phyloP scores from a whole-genome alignment of 2,797 vertebrate species.

The Coccyzus lansbergi region DNA sequence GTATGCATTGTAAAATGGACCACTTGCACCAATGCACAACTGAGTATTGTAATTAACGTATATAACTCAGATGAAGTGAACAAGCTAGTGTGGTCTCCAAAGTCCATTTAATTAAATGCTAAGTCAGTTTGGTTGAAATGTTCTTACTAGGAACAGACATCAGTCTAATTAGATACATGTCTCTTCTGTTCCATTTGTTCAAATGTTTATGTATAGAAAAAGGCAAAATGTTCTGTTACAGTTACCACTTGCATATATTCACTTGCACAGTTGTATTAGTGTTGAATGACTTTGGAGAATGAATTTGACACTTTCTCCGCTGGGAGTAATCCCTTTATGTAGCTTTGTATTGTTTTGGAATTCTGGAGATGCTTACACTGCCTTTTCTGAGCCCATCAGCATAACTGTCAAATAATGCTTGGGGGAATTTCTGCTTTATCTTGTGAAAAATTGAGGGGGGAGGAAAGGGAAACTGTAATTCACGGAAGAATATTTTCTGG shows the following conservation, averaged over 20 bases:
- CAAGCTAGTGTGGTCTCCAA: background rate
- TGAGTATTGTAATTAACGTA: background rate
- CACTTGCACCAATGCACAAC: background rate
- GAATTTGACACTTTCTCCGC: background rate
- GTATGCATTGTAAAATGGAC: background rate
- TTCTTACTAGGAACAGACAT: background rate
- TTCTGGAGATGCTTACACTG: background rate
- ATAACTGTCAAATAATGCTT: background rate
- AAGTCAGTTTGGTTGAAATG: background rate
- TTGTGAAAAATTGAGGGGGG: background rate
- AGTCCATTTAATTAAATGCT: background rate
- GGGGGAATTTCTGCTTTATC: background rate
- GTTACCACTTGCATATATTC: background rate
- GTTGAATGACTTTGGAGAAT: background rate
- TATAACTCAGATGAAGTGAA: background rate
- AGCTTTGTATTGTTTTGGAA: background rate
- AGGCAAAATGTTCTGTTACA: background rate
- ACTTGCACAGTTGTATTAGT: background rate
- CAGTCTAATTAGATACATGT: background rate
- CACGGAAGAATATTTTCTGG: background rate
- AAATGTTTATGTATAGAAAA: background rate
- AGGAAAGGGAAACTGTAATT: background rate
- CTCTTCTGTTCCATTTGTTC: background rate
- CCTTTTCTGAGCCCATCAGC: background rate
- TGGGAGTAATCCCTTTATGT: background rate